Evolutionary conservation across 2,797 vertebrate species (phyloP), one percentile per base, ranked within the genome.

Genomic region (Eremophila alpestris): DNA sequence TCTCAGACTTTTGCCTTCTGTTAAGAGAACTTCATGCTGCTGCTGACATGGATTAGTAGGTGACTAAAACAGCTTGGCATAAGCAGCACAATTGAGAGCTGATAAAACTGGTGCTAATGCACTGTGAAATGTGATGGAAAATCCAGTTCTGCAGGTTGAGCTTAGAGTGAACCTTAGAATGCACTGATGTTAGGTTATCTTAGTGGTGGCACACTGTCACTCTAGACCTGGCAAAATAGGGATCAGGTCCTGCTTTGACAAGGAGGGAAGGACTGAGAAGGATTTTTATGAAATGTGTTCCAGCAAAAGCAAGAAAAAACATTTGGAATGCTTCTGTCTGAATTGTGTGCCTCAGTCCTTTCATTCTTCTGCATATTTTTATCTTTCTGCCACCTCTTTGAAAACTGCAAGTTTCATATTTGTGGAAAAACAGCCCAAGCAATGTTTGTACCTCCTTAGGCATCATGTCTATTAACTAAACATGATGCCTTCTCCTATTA

Each of bases 71-170:
- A 84, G 70, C 76, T 91, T 96, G 41, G 51, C 74, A 70, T 80
- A 69, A 92, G 2, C 60, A 83, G 34, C 36, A 23, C 59, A 79
- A 34, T 43, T 79, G 60, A 79, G 64, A 89, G 64, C 48, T 81
- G 78, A 91, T 97, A 91, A 83, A 92, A 45, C 52, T 83, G 49
- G 9, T 92, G 70, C 76, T 96, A 93, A 95, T 73, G 17, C 59
- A 76, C 59, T 54, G 24, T 91, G 87, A 74, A 88, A 86, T 74
- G 43, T 38, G 82, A 70, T 36, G 84, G 62, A 89, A 92, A 83
- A 92, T 84, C 70, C 68, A 40, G 68, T 93, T 95, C 77, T 90
- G 21, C 64, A 82, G 58, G 41, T 73, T 69, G n/a, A 86, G 79
- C 73, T 93, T 78, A 55, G 79, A 82, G 63, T 5, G 8, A 93